Evolutionary conservation across 2,888 invertebrate genomes (phyloP).

Genomic region (Cantharis lateralis): DNA sequence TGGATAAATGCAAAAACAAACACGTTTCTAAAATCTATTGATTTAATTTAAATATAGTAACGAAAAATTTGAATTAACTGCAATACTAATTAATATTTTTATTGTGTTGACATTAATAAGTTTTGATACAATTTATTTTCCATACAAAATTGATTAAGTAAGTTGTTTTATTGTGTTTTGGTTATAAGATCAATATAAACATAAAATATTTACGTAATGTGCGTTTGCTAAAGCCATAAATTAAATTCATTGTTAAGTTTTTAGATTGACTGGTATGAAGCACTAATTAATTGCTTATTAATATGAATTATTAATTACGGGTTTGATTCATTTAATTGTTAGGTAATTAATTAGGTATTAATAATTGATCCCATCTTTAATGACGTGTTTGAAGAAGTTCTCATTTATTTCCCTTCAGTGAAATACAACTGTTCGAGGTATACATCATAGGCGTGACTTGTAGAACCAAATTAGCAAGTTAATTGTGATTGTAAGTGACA

Average conservation of each 20-base stretch:
- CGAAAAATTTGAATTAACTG: background rate
- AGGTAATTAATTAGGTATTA: background rate
- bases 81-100: background rate
- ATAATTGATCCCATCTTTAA: conserved; percentile 11
- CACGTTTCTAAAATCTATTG: background rate
- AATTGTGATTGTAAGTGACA: conserved; percentile 55
- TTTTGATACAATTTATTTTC: background rate
- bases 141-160: background rate
- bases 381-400: conserved; percentile 8
- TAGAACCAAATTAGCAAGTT: conserved; percentile 52
- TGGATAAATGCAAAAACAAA: background rate
- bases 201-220: background rate
- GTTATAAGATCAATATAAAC: background rate
- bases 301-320: background rate
- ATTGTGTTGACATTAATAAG: background rate
- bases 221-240: background rate
- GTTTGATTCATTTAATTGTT: background rate
- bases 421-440: conserved; percentile 16
- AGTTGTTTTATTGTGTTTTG: background rate
- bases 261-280: background rate
- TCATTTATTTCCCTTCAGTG: conserved; percentile 15
- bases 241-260: background rate
- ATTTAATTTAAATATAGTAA: background rate
- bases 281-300: background rate
- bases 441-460: conserved; percentile 23